These are phyloP conservation scores for Heloderma charlesbogerti DNA, from an alignment of 2,113 vertebrate genomes.

Conservation along the genomic window DNA sequence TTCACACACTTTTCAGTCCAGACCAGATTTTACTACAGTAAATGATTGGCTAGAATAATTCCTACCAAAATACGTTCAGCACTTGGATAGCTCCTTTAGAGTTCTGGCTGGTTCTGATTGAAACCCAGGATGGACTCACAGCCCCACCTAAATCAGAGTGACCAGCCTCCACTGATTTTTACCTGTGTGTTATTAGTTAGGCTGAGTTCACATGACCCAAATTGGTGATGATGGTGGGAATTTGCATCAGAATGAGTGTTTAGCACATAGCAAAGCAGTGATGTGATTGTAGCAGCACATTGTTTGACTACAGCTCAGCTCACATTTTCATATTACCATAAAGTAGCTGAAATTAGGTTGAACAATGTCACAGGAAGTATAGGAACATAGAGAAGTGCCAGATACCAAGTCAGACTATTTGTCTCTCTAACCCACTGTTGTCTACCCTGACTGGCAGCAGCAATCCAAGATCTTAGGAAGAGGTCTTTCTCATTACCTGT, in stretches of 20 bases:
- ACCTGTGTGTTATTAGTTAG: neutral
- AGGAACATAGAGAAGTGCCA: neutral
- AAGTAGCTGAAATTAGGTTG: neutral
- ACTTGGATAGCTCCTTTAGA: too few species aligned
- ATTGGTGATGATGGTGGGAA: too few species aligned
- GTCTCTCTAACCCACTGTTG: neutral
- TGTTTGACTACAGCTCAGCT: neutral
- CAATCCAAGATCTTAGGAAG: neutral
- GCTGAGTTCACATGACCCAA: too few species aligned
- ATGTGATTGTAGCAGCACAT: neutral
- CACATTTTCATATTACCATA: too few species aligned
- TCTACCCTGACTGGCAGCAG: too few species aligned
- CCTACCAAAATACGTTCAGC: too few species aligned
- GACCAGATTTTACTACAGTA: neutral
- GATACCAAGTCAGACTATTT: too few species aligned
- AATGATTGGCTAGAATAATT: neutral
- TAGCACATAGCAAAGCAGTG: neutral
- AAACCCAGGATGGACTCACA: too few species aligned
- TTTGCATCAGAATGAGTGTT: neutral
- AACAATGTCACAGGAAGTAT: neutral
- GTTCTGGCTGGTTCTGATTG: too few species aligned
- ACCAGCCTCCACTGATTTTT: too few species aligned
- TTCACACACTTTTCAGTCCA: neutral
- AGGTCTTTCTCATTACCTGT: neutral
- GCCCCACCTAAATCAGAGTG: too few species aligned